Percentiles rank a stretch among this genome's conserved stretches.
Evolutionary conservation across 2,113 vertebrate species (phyloP).

Genomic region (Ciconia stormi): DNA sequence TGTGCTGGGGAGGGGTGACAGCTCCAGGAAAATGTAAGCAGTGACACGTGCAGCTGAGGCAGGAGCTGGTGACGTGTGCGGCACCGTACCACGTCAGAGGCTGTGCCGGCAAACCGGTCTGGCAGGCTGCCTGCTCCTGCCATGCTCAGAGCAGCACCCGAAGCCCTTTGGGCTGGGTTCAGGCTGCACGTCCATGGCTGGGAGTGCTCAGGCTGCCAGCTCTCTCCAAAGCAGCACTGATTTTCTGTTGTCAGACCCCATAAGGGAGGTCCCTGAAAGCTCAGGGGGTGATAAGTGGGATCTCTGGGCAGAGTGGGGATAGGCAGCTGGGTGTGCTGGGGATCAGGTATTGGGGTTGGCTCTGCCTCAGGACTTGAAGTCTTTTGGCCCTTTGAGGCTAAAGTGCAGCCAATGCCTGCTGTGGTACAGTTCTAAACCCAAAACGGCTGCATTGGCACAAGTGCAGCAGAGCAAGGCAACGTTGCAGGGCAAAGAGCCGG

Average conservation of each 20-base stretch:
- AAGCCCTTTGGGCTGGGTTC: neutral
- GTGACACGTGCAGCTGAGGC: neutral
- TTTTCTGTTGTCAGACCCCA: neutral
- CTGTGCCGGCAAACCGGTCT: neutral
- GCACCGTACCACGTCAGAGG: neutral
- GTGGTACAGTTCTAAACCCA: neutral
- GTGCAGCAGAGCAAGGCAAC: neutral
- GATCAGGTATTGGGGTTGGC: neutral
- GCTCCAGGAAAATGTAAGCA: neutral
- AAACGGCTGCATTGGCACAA: neutral
- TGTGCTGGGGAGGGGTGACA: neutral
- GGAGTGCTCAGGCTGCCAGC: neutral
- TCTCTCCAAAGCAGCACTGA: neutral
- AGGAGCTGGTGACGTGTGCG: rapidly evolving
- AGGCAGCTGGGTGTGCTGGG: neutral
- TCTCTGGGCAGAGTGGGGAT: neutral
- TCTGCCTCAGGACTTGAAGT: neutral
- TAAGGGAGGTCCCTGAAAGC: neutral
- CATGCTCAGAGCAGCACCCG: neutral
- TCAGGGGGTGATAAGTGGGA: neutral
- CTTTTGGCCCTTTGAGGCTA: neutral
- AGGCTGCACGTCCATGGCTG: neutral
- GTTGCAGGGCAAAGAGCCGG: neutral
- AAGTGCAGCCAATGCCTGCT: neutral
- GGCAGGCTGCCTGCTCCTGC: neutral